Conservation (phyloP, 2,113 vertebrate genomes). For the Corythaixoides concolor region DNA sequence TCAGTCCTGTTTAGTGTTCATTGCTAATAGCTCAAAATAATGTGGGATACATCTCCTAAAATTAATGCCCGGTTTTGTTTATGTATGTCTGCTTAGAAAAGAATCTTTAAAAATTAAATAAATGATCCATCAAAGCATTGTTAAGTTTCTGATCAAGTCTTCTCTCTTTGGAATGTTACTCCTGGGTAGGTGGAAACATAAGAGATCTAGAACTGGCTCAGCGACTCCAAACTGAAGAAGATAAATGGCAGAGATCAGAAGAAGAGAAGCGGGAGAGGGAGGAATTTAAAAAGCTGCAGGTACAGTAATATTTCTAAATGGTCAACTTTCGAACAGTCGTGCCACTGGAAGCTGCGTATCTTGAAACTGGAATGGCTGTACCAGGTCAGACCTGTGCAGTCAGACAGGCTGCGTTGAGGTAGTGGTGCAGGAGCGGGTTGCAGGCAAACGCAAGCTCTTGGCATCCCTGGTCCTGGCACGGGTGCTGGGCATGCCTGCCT, state of each 20-base stretch:
- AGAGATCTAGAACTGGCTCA: slow-evolving; percentile 81
- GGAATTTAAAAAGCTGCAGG: slow-evolving; percentile 90
- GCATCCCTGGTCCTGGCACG: not conserved
- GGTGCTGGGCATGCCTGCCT: not conserved
- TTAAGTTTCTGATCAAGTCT: not conserved
- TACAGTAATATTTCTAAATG: slow-evolving; percentile 33
- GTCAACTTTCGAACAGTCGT: not conserved
- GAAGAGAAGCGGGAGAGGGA: slow-evolving; percentile 77
- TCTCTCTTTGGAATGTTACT: not conserved
- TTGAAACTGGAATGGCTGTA: not conserved
- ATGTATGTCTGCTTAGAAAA: not conserved
- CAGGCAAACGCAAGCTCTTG: not conserved
- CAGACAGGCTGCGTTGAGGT: not conserved
- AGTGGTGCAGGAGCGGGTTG: not conserved
- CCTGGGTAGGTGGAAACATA: slow-evolving; percentile 22
- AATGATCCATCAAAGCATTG: not conserved
- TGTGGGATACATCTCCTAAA: not conserved
- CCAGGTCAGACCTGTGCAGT: not conserved
- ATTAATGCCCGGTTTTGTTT: not conserved
- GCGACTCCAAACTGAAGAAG: slow-evolving; percentile 84
- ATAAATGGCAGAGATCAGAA: slow-evolving; percentile 69
- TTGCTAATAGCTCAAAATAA: not conserved
- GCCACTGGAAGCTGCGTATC: not conserved
- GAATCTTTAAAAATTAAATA: not conserved
- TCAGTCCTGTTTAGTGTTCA: not conserved